Conservation (phyloP, 2,113 vertebrate species). For the pig (Sus scrofa) region T2T-Sscrofa CM000815.6:118178501-118179000, state of each 20-base stretch:
- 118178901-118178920: neutral
- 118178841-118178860: neutral
- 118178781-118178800: neutral
- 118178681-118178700: neutral
- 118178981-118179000: neutral
- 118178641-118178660: neutral
- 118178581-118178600: neutral
- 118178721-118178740: neutral
- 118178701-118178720: neutral
- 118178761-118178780: neutral
- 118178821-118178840: neutral
- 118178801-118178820: neutral
- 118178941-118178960: neutral
- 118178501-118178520: neutral
- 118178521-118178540: neutral
- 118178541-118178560: slow-evolving; percentile 7
- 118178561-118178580: neutral
- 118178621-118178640: slow-evolving; percentile 3
- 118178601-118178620: neutral
- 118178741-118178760: neutral
- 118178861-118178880: neutral
- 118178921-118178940: too few relatives aligned
- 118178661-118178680: neutral
- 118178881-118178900: neutral
- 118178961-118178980: neutral